Evolutionary conservation across 1,140 invertebrate genomes (phyloP), one percentile per base, ranked within the genome.

Genomic region (Cydia amplana): DNA sequence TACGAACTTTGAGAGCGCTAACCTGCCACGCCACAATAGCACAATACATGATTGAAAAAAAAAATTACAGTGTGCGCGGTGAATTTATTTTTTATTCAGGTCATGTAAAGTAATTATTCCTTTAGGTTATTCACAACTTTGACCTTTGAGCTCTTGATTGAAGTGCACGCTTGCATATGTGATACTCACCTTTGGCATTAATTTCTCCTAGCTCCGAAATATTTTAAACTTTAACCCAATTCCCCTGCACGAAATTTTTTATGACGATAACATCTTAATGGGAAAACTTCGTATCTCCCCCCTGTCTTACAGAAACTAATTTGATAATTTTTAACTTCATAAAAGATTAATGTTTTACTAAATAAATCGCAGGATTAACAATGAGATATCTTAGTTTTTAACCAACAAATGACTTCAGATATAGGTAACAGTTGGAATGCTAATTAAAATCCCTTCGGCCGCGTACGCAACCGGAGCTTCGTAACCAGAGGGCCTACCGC

Each of bases 211-310:
- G 55, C 55, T 60, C 20, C 55, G 20, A 23, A 23, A 60, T 60
- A 55, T 55, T n/a, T 60, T 60, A 23, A 60, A 10, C 55, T 18
- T 60, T 23, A 12, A 60, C 55, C 55, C 55, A 60, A 60, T 60
- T 60, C 55, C 55, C 55, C 6, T 23, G 20, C 55, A 12, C 55
- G 55, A 60, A n/a, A 23, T 10, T 60, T 51, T 60, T 60, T 60
- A 60, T n/a, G n/a, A 60, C 55, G 55, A 60, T 60, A 60, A 60
- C 55, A 60, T 60, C 55, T 60, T 60, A 60, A 60, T 60, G 55
- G 55, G 7, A 60, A 60, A 60, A 60, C 55, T 60, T 23, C 18
- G 20, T 60, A 60, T 60, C 55, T 60, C 55, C 55, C 51, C n/a
- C 20, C 55, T 23, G 20, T 23, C 20, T 60, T 18, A 23, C n/a